These are phyloP conservation scores for Microcebus murinus DNA, from an alignment of 2,113 vertebrate species.

Conservation along the genomic window DNA sequence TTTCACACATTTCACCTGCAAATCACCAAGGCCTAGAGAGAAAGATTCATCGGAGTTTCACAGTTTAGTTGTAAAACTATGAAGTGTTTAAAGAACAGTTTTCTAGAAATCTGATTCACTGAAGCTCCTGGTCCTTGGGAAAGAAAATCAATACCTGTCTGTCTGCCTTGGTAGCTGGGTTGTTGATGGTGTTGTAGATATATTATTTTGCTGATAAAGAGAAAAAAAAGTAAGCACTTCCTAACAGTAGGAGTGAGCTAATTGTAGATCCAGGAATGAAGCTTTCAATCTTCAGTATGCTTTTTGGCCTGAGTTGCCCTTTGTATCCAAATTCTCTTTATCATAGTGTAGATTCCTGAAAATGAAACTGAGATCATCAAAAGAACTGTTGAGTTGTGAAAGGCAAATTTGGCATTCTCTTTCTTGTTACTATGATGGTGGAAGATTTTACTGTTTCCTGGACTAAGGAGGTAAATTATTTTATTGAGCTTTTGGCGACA, in stretches of 20 bases:
- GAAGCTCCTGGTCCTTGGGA: background rate
- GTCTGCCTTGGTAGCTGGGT: background rate
- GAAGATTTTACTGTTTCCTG: background rate
- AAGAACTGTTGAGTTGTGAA: background rate
- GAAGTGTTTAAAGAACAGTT: constrained; percentile 17
- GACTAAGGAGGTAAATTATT: background rate
- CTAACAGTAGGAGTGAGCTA: background rate
- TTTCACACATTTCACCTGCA: background rate
- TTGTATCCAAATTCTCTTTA: constrained; percentile 25
- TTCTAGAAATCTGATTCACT: constrained; percentile 32
- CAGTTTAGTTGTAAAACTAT: constrained; percentile 10
- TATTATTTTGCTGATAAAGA: constrained; percentile 48
- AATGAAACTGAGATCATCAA: background rate
- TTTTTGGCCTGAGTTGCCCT: background rate
- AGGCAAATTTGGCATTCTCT: background rate
- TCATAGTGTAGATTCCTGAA: background rate
- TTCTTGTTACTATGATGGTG: background rate
- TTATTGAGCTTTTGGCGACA: background rate
- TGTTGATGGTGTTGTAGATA: constrained; percentile 24
- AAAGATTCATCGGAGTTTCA: background rate
- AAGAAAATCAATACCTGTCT: constrained; percentile 55
- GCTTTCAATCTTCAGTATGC: background rate
- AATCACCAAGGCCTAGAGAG: background rate
- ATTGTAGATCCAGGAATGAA: background rate
- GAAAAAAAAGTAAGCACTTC: constrained; percentile 38